These are phyloP conservation scores for Brachystomella parvula DNA, from an alignment of 1,140 invertebrate genomes.

Conservation along the genomic window DNA sequence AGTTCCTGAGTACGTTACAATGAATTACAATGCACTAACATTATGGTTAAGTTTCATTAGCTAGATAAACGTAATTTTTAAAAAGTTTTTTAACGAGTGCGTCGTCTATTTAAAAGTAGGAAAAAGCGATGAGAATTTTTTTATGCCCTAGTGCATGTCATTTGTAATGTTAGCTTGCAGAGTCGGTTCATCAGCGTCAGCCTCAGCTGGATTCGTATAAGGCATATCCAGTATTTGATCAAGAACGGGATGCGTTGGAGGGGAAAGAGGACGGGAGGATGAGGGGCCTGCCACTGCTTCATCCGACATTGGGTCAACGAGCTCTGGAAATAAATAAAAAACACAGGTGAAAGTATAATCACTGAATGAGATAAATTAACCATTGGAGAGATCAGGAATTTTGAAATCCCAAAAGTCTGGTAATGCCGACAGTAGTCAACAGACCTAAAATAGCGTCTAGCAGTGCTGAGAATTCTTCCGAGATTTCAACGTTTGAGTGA, in stretches of 20 bases:
- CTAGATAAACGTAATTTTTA: neutral
- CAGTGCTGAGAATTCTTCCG: too few species aligned
- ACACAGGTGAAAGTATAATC: neutral
- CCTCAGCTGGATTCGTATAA: neutral
- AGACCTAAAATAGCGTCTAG: too few species aligned
- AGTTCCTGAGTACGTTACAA: too few species aligned
- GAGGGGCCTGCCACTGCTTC: neutral
- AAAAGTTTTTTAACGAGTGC: neutral
- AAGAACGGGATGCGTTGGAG: neutral
- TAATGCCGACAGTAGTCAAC: too few species aligned
- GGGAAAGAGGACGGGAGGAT: neutral
- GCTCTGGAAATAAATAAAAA: neutral
- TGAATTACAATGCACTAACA: too few species aligned
- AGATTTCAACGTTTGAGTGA: too few species aligned
- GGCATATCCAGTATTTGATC: constrained; percentile 1
- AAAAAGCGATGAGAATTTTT: neutral
- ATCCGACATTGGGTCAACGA: neutral
- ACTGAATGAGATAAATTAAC: neutral
- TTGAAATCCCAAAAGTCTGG: too few species aligned
- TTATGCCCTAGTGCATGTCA: neutral
- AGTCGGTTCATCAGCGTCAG: neutral
- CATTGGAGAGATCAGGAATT: neutral
- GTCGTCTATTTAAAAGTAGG: neutral
- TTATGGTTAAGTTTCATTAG: neutral
- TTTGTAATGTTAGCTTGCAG: neutral